Base-by-base conservation (phyloP, 2,888 invertebrate genomes). In the Chloromyia formosa region DNA sequence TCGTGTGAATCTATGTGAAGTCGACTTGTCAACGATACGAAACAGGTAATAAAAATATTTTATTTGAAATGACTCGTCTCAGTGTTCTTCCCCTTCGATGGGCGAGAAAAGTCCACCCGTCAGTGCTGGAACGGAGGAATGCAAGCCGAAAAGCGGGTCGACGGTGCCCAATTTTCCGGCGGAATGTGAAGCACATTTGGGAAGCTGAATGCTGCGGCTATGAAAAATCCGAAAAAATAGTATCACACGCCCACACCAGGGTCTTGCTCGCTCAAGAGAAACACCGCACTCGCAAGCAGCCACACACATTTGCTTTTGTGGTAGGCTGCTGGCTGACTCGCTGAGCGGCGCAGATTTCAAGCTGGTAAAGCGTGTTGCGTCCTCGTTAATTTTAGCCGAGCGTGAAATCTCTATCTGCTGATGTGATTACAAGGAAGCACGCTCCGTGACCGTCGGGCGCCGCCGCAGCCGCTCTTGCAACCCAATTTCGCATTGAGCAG, bases 201-300 rank as follows among this genome's bases (percentile, higher is more conserved):
- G 7, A 35, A 35, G 62, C 62, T 62, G 27, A 69, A 74, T 35
- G 64, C 62, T 58, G 54, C 71, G 58, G 69, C 71, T 58, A 72
- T 62, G 72, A 74, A 74, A 56, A 64, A 69, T 35, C n/a, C 53
- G 64, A 76, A 75, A 64, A 74, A 64, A 72, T 71, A 71, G 60
- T 72, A 74, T 74, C 76, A 76, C 76, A 76, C 76, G 76, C 76
- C 76, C 76, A 76, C 76, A 74, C 71, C 74, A n/a, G 75, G 69
- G 27, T 69, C 72, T 58, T 40, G 40, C 27, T 35, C 71, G 56
- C 18, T 40, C 18, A 64, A 66, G 72, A 76, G 74, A 74, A 76
- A 62, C 74, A 74, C 62, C 12, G 16, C 49, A 12, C 58, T 68
- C 62, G 54, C 49, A 56, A 71, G 40, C 42, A 56, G 56, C 45